Evolutionary conservation across 2,888 invertebrate genomes (phyloP).

Genomic region (Oscheius sp.): DNA sequence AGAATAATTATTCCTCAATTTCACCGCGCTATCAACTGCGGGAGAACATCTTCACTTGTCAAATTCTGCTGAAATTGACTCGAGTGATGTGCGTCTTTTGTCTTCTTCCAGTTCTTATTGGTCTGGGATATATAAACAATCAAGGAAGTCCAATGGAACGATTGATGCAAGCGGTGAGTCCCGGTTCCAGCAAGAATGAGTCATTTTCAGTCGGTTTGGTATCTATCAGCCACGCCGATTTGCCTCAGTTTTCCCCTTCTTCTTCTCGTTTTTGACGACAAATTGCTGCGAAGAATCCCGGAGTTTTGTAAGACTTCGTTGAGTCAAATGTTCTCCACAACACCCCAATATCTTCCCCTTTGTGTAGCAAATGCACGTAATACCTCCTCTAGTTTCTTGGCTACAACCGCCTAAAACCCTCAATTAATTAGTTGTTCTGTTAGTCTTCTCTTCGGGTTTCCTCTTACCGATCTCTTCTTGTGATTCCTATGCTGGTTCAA

Average conservation of each 20-base stretch:
- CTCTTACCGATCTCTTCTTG: background rate
- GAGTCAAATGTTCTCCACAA: background rate
- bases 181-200: no score
- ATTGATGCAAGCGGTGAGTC: background rate
- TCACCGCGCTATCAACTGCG: slow-evolving; percentile 43
- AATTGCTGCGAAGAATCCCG: background rate
- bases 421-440: background rate
- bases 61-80: slow-evolving; percentile 15
- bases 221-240: background rate
- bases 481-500: background rate
- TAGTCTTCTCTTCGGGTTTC: background rate
- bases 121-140: background rate
- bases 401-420: background rate
- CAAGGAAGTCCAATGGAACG: background rate
- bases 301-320: background rate
- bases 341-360: slow-evolving; percentile 3
- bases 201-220: slow-evolving; percentile 5
- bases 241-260: background rate
- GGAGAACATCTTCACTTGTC: slow-evolving; percentile 43
- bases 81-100: slow-evolving; percentile 8
- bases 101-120: background rate
- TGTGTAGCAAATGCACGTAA: background rate
- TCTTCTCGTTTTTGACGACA: slow-evolving; percentile 6
- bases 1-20: slow-evolving; percentile 33
- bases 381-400: slow-evolving; percentile 8